phyloP scores from a whole-genome alignment of 1,140 invertebrate genomes.

The Trypoxylus dichotomus region DNA sequence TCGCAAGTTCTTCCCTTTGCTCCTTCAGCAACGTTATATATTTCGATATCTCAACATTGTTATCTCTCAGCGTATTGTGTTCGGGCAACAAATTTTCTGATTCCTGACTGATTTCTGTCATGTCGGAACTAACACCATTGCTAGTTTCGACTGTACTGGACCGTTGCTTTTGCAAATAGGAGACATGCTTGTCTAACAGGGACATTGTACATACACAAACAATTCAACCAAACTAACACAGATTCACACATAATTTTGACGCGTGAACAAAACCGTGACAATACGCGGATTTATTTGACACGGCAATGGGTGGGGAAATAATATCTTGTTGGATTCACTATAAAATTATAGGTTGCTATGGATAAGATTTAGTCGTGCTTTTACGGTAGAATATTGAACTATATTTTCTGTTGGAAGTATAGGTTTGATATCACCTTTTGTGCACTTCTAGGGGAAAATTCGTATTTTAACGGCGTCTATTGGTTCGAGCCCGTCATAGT shows the following conservation, averaged over 20 bases:
- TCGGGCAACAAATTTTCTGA: background rate
- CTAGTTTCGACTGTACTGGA: too few species aligned
- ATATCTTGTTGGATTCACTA: too few species aligned
- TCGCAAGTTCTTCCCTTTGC: conserved; percentile 40
- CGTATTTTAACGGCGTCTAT: too few species aligned
- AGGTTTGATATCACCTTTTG: too few species aligned
- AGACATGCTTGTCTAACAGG: too few species aligned
- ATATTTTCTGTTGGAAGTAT: too few species aligned
- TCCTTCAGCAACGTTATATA: conserved; percentile 40
- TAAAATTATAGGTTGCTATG: background rate
- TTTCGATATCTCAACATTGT: conserved; percentile 43
- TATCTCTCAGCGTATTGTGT: conserved; percentile 33
- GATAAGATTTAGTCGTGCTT: background rate
- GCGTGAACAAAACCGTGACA: background rate
- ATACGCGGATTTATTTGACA: background rate
- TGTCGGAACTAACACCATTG: too few species aligned
- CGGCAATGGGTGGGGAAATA: too few species aligned
- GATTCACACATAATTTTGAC: background rate
- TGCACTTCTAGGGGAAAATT: too few species aligned
- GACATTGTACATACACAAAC: background rate
- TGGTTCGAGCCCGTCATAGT: too few species aligned
- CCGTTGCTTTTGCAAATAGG: background rate
- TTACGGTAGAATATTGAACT: too few species aligned
- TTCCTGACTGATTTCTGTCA: too few species aligned
- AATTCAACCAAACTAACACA: background rate